Evolutionary conservation across 2,888 invertebrate genomes (phyloP).

Genomic region (Aporophyla lueneburgensis): DNA sequence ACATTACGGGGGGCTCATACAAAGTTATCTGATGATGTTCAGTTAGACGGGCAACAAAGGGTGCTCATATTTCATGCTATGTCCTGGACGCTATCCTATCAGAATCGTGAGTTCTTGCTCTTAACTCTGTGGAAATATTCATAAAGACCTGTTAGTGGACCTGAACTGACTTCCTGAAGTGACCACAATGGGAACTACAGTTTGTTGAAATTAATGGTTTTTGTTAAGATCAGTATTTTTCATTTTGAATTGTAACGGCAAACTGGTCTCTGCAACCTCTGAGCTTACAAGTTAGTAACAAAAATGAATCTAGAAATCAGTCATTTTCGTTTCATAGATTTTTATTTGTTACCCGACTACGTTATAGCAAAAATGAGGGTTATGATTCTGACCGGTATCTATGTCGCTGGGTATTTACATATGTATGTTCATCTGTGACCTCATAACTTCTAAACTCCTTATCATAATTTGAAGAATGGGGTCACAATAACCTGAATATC

Average conservation of each 20-base stretch:
- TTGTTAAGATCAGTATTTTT: not conserved
- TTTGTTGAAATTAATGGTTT: constrained; percentile 21
- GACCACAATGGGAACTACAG: not conserved
- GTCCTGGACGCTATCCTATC: constrained; percentile 49
- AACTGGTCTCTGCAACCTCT: not conserved
- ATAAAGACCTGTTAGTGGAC: constrained; percentile 38
- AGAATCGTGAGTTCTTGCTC: constrained; percentile 41
- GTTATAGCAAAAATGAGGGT: too few relatives aligned
- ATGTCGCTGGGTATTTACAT: too few relatives aligned
- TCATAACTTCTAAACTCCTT: too few relatives aligned
- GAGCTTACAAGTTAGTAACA: too few relatives aligned
- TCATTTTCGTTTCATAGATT: not conserved
- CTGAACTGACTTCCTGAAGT: constrained; percentile 20
- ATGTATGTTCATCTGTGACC: too few relatives aligned
- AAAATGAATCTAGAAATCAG: not conserved
- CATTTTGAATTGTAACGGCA: not conserved
- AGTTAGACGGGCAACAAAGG: constrained; percentile 52
- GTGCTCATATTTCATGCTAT: constrained; percentile 60
- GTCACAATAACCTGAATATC: too few relatives aligned
- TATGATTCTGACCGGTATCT: too few relatives aligned
- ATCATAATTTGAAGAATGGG: too few relatives aligned
- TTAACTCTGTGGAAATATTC: constrained; percentile 53
- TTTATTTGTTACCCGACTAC: not conserved
- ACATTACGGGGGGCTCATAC: constrained; percentile 53
- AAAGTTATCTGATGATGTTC: constrained; percentile 63